phyloP scores from a whole-genome alignment of 2,797 vertebrate species.

The Helarctos malayanus region DNA sequence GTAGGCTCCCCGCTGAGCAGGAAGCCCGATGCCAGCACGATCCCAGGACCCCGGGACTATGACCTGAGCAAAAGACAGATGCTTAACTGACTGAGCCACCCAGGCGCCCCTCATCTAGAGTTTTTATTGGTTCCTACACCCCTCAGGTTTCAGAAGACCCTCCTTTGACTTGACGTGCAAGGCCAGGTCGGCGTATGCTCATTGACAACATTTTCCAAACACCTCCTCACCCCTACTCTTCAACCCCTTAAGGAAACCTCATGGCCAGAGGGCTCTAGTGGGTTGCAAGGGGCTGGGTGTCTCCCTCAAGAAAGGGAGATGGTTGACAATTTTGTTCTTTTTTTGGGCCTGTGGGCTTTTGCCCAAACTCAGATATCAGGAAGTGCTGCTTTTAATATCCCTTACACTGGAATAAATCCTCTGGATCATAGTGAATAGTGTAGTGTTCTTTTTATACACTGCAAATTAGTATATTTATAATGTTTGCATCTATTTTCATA shows the following conservation, averaged over 20 bases:
- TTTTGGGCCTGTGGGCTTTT: neutral
- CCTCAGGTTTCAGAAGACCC: neutral
- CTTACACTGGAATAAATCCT: neutral
- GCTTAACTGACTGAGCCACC: no score
- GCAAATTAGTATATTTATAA: neutral
- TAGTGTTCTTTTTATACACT: neutral
- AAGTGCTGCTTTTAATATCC: neutral
- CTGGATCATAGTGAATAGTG: neutral
- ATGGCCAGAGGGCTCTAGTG: neutral
- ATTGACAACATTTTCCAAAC: neutral
- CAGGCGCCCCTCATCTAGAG: neutral
- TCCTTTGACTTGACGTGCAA: neutral
- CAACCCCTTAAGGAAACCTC: neutral
- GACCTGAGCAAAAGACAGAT: no score
- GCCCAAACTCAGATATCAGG: neutral
- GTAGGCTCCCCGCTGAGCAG: no score
- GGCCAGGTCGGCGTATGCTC: neutral
- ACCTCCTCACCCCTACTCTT: neutral
- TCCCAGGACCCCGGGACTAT: no score
- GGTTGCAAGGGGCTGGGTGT: neutral
- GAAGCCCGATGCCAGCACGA: no score
- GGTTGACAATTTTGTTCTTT: neutral
- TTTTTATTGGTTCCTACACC: neutral
- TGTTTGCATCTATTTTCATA: neutral
- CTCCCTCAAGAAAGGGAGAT: neutral